A percentile compares a stretch with the other conserved stretches of the same genome.
Evolutionary conservation across 1,140 invertebrate genomes (phyloP).

Genomic region (Drosophila repletoides): DNA sequence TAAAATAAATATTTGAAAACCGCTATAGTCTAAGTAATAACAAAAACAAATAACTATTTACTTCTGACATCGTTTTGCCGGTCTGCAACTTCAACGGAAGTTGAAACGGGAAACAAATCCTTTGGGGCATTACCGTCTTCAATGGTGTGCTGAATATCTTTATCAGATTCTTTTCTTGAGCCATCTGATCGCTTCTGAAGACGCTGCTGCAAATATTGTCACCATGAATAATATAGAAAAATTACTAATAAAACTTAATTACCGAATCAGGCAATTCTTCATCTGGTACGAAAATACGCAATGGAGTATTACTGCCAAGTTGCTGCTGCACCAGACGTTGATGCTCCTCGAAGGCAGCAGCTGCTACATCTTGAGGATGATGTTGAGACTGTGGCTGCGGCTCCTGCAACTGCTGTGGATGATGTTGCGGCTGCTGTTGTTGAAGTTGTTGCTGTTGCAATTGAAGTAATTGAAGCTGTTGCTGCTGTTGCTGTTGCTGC

Average conservation of each 20-base stretch:
- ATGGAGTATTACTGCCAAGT: conserved; percentile 63
- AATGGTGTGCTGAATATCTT: conserved; percentile 30
- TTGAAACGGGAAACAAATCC: conserved; percentile 71
- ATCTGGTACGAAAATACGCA: conserved; percentile 79
- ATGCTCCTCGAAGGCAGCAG: conserved; percentile 71
- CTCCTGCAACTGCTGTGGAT: conserved; percentile 43
- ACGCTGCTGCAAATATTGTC: conserved; percentile 30
- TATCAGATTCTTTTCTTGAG: conserved; percentile 50
- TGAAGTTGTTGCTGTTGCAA: conserved; percentile 29
- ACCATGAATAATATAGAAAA: no score
- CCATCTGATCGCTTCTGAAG: conserved; percentile 72
- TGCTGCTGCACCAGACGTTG: conserved; percentile 76
- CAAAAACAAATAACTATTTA: conserved; percentile 46
- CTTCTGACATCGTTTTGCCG: conserved; percentile 46
- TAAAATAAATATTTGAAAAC: conserved; percentile 60
- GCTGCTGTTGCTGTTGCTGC: conserved; percentile 46
- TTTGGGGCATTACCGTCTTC: conserved; percentile 32
- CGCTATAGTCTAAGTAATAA: conserved; percentile 34
- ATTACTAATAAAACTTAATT: neutral
- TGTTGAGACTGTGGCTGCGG: conserved; percentile 32
- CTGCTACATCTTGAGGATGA: conserved; percentile 47
- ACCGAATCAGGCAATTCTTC: conserved; percentile 86
- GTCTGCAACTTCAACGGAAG: conserved; percentile 72
- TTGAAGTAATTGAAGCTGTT: conserved; percentile 36
- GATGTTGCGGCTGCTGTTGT: conserved; percentile 18